These are phyloP conservation scores for Staurois parvus DNA, from an alignment of 2,797 vertebrate genomes.

Conservation along the genomic window DNA sequence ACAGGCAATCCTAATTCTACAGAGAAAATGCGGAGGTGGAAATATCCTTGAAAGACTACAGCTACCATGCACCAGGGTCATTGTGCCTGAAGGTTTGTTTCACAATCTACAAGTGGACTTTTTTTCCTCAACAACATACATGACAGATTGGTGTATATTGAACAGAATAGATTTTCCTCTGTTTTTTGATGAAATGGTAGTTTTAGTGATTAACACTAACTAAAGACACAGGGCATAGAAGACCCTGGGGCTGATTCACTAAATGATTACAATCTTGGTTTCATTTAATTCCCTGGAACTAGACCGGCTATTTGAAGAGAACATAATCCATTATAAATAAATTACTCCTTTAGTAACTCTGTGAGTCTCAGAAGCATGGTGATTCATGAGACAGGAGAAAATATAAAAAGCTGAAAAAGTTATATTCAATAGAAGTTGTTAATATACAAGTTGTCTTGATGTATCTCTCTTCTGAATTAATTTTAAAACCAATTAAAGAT, in stretches of 20 bases:
- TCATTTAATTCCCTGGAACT: background rate
- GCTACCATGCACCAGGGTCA: background rate
- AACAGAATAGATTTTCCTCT: background rate
- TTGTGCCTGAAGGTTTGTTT: background rate
- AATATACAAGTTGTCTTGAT: background rate
- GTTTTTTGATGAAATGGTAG: background rate
- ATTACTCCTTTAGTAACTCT: background rate
- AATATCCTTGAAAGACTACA: background rate
- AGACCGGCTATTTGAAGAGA: background rate
- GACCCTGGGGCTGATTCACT: background rate
- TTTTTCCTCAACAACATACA: background rate
- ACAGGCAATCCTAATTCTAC: background rate
- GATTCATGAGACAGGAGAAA: background rate
- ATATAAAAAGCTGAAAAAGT: background rate
- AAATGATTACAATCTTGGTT: background rate
- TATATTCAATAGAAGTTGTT: background rate
- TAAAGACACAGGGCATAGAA: background rate
- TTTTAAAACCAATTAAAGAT: background rate
- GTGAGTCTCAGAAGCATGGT: background rate
- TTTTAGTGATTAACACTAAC: background rate
- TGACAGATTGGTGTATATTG: background rate
- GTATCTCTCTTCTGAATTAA: background rate
- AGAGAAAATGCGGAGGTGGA: background rate
- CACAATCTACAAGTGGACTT: background rate
- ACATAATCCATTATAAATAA: background rate